Conservation (phyloP, 2,797 vertebrate species). For the Champsocephalus gunnari region DNA sequence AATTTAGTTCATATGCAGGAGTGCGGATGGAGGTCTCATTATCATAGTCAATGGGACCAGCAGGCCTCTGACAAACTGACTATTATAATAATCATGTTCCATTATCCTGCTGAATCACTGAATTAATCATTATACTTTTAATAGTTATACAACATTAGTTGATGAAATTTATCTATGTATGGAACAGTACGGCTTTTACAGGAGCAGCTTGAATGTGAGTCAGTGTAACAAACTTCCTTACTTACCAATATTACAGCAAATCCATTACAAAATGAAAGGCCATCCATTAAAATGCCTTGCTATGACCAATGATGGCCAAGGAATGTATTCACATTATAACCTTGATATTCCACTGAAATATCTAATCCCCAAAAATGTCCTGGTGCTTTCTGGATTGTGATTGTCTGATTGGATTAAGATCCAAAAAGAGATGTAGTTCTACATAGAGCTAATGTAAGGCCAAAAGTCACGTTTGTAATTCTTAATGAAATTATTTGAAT, state of each 20-base stretch:
- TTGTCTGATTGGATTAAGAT: neutral
- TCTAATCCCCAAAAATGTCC: neutral
- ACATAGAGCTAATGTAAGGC: too few species aligned
- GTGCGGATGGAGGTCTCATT: constrained; percentile 8
- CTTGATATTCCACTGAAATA: neutral
- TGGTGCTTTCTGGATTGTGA: neutral
- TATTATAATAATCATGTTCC: too few species aligned
- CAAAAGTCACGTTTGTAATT: too few species aligned
- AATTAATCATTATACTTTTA: neutral
- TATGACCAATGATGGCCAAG: neutral
- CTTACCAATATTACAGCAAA: neutral
- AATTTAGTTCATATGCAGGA: constrained; percentile 11
- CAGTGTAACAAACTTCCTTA: neutral
- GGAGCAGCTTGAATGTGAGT: neutral
- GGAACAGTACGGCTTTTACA: neutral
- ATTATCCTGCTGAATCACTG: neutral
- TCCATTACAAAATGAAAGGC: neutral
- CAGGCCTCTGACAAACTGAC: neutral
- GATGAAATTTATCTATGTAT: neutral
- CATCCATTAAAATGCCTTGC: neutral
- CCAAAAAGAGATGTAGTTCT: neutral
- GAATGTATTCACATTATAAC: neutral
- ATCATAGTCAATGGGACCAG: constrained; percentile 6
- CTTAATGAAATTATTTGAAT: too few species aligned
- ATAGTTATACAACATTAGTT: neutral